Conservation (phyloP, 2,888 invertebrate species). For the Prosopocoilus inquinatus region DNA sequence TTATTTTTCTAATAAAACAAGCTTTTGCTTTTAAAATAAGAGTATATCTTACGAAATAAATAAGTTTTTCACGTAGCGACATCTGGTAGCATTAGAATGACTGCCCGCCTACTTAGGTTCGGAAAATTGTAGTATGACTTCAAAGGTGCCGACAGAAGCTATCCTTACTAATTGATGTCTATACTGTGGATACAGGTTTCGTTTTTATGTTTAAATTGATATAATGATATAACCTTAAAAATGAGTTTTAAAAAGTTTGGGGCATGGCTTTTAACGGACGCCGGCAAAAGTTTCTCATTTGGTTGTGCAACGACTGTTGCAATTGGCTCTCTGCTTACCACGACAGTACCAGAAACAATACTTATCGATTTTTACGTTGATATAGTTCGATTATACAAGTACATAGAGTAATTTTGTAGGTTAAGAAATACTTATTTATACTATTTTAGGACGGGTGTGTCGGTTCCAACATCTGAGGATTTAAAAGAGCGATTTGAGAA, state of each 20-base stretch:
- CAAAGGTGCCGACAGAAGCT: no score
- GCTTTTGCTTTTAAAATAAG: no score
- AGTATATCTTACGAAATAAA: no score
- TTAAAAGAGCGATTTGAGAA: constrained; percentile 55
- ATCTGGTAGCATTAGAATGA: no score
- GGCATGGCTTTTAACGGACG: constrained; percentile 57
- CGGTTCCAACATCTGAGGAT: constrained; percentile 56
- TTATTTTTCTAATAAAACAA: no score
- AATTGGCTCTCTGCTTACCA: constrained; percentile 48
- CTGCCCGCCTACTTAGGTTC: no score
- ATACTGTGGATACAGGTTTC: no score
- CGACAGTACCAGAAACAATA: constrained; percentile 62
- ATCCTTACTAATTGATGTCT: no score
- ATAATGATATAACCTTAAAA: no score
- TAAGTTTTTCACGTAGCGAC: no score
- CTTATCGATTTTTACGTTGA: constrained; percentile 61
- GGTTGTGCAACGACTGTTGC: constrained; percentile 51
- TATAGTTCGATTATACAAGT: constrained; percentile 66
- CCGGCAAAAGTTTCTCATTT: constrained; percentile 56
- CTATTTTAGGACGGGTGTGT: constrained; percentile 58
- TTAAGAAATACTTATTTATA: constrained; percentile 6
- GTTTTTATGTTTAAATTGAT: no score
- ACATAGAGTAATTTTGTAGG: constrained; percentile 29
- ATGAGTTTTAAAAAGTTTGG: constrained; percentile 22
- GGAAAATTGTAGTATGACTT: no score